Conservation (phyloP, 1,140 invertebrate genomes). For the Yoshiicerus persimilis region DNA sequence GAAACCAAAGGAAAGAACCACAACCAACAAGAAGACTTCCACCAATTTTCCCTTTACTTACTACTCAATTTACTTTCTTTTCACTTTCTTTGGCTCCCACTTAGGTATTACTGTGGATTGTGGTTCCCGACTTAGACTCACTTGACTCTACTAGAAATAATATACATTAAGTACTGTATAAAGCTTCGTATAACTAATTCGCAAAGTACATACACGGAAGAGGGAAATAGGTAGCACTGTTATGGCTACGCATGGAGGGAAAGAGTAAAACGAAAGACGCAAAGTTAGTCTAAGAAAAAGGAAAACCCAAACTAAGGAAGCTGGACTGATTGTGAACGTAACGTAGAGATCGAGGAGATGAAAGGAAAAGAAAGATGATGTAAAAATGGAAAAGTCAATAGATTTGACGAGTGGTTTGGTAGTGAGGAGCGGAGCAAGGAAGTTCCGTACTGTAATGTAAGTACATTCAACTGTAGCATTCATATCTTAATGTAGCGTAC, state of each 20-base stretch:
- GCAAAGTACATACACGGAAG: not conserved
- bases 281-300: not conserved
- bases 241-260: not conserved
- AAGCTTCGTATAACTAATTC: not conserved
- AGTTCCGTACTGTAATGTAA: not conserved
- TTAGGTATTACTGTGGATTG: not conserved
- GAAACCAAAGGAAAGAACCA: not conserved
- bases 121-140: not conserved
- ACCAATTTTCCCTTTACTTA: not conserved
- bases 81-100: not conserved
- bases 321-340: not conserved
- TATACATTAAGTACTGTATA: not conserved
- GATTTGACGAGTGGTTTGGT: slow-evolving; percentile 27
- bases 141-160: not conserved
- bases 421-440: not conserved
- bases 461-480: not conserved
- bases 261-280: not conserved
- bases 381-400: slow-evolving; percentile 33
- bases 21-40: not conserved
- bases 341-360: not conserved
- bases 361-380: slow-evolving; percentile 28
- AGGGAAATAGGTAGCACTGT: not conserved
- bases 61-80: not conserved
- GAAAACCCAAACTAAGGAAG: not conserved
- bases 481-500: not conserved